Evolutionary conservation across 2,888 invertebrate species (phyloP).

Genomic region (Antheraea assamensis): DNA sequence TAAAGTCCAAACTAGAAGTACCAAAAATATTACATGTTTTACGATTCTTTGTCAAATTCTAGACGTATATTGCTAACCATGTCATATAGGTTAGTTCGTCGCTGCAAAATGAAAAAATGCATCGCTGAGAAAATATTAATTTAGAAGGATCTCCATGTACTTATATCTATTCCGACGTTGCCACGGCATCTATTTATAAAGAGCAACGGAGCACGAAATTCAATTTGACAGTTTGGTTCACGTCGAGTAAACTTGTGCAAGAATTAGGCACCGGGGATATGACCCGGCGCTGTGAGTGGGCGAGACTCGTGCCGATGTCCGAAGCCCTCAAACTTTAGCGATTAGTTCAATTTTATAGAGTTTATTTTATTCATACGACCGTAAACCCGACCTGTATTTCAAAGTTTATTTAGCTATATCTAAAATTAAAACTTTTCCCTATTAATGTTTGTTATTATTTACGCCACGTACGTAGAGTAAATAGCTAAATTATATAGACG

Average conservation of each 20-base stretch:
- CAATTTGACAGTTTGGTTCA: constrained; percentile 6
- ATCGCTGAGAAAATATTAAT: background rate
- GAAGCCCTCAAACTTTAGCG: background rate
- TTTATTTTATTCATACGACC: constrained; percentile 6
- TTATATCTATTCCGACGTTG: background rate
- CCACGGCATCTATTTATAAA: constrained; percentile 1
- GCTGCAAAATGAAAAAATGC: background rate
- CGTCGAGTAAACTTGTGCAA: constrained; percentile 6
- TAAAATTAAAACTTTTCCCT: background rate
- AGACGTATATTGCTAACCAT: background rate
- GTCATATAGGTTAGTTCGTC: background rate
- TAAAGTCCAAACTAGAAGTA: no score
- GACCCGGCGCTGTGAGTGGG: background rate
- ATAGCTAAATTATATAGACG: no score
- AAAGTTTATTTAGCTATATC: background rate
- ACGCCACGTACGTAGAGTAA: no score
- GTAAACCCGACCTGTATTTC: background rate
- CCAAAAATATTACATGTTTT: background rate
- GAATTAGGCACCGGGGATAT: background rate
- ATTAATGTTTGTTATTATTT: background rate
- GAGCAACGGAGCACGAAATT: constrained; percentile 9
- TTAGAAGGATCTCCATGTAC: background rate
- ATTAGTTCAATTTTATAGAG: constrained; percentile 4
- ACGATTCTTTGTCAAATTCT: background rate
- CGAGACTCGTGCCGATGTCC: background rate